Conservation (phyloP, 2,113 vertebrate species). For the Edolisoma coerulescens region DNA sequence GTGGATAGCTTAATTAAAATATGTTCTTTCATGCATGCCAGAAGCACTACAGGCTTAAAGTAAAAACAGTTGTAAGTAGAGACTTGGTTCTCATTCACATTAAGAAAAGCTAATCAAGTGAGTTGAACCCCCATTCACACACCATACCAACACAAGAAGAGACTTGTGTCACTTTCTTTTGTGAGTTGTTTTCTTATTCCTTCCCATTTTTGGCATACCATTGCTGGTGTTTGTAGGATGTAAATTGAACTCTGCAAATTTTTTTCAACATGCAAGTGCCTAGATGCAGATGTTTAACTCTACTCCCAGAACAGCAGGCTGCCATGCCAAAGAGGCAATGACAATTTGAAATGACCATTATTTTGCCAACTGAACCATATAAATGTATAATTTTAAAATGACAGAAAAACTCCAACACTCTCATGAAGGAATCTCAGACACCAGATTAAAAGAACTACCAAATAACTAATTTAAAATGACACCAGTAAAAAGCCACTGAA, state of each 20-base stretch:
- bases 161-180: neutral
- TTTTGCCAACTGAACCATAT: neutral
- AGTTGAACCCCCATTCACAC: neutral
- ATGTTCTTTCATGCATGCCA: neutral
- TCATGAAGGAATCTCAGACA: neutral
- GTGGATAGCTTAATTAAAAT: neutral
- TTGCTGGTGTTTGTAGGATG: neutral
- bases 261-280: neutral
- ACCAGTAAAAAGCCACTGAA: neutral
- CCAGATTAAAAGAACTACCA: neutral
- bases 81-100: neutral
- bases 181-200: neutral
- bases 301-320: neutral
- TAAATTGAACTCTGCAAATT: neutral
- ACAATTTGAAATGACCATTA: neutral
- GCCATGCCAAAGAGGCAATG: neutral
- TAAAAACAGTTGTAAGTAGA: neutral
- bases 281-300: neutral
- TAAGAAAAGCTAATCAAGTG: neutral
- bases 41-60: neutral
- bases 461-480: neutral
- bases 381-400: neutral
- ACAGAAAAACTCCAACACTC: neutral
- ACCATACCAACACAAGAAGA: neutral
- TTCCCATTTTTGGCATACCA: neutral